phyloP scores from a whole-genome alignment of 2,797 vertebrate species.

The Champsocephalus gunnari region DNA sequence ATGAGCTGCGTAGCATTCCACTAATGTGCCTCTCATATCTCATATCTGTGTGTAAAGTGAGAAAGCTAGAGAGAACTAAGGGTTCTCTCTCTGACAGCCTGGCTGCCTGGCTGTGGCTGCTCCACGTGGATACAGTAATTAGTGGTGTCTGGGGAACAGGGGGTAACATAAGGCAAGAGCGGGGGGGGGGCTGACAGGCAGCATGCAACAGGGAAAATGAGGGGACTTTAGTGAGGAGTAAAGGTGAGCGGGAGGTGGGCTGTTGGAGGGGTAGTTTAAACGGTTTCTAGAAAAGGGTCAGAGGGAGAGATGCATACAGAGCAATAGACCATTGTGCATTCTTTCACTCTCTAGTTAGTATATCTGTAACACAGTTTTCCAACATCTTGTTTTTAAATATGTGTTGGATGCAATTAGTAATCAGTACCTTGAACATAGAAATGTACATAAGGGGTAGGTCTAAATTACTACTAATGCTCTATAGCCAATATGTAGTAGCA shows the following conservation, averaged over 20 bases:
- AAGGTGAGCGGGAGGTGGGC: constrained; percentile 1
- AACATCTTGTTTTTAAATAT: not conserved
- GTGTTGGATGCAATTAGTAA: constrained; percentile 1
- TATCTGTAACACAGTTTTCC: not conserved
- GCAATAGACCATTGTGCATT: not conserved
- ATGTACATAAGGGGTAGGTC: not conserved
- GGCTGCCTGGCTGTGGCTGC: constrained; percentile 36
- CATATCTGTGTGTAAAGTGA: constrained; percentile 16
- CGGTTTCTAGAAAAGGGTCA: constrained; percentile 14
- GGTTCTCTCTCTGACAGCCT: constrained; percentile 42
- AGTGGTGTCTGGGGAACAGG: constrained; percentile 35
- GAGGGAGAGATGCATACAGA: constrained; percentile 1
- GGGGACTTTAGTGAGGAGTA: constrained; percentile 13
- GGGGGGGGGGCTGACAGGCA: not conserved
- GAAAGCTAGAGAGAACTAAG: constrained; percentile 35
- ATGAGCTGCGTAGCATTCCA: constrained; percentile 51
- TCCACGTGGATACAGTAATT: constrained; percentile 57
- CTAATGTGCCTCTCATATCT: constrained; percentile 43
- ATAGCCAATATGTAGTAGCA: not conserved
- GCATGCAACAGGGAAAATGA: constrained; percentile 9
- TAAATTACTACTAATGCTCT: not conserved
- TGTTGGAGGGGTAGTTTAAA: constrained; percentile 7
- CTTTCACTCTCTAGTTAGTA: not conserved
- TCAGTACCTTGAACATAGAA: not conserved
- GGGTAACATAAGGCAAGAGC: constrained; percentile 24